Conservation (phyloP, 2,113 vertebrate genomes). For the Glaucidium brasilianum region DNA sequence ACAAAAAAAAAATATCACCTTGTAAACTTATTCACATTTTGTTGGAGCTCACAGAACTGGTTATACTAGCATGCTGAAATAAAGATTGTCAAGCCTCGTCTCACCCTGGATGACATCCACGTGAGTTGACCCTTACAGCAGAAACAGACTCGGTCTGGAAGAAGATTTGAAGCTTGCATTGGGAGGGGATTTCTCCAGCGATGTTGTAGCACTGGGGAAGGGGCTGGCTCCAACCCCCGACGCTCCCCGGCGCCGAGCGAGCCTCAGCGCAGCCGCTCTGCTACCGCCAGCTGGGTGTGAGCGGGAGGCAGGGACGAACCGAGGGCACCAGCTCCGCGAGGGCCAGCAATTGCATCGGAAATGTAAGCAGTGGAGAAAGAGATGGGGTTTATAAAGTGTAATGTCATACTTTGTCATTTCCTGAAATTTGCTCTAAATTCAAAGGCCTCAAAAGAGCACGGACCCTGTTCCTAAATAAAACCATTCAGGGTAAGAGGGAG, state of each 20-base stretch:
- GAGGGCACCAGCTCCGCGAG: neutral
- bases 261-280: neutral
- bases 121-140: constrained; percentile 1
- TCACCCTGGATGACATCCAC: neutral
- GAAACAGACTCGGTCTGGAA: neutral
- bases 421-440: neutral
- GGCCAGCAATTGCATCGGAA: neutral
- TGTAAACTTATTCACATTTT: constrained; percentile 38
- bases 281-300: neutral
- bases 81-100: constrained; percentile 32
- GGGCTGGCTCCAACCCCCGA: neutral
- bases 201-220: neutral
- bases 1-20: constrained; percentile 38
- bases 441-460: neutral
- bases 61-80: constrained; percentile 27
- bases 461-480: neutral
- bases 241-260: neutral
- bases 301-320: neutral
- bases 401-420: neutral
- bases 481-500: neutral
- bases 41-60: constrained; percentile 42
- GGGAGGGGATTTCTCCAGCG: neutral
- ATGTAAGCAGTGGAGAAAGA: neutral
- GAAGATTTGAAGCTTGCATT: neutral
- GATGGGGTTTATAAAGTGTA: neutral